phyloP scores from a whole-genome alignment of 2,888 invertebrate species.

The Ischnura elegans region DNA sequence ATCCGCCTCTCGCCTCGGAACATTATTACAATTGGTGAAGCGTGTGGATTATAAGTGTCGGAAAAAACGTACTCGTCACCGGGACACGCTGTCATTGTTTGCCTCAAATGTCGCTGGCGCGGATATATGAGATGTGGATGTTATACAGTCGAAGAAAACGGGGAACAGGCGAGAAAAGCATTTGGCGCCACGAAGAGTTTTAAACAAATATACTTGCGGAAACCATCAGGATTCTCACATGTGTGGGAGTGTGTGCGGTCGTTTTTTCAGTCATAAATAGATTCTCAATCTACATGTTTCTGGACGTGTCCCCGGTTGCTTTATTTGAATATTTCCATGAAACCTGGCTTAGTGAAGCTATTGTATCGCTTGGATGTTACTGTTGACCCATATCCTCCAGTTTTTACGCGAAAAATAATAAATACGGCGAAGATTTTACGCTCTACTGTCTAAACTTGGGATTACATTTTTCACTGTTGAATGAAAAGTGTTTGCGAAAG shows the following conservation, averaged over 20 bases:
- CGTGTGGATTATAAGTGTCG: background rate
- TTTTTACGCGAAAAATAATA: too few species aligned
- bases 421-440: too few species aligned
- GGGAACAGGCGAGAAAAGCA: background rate
- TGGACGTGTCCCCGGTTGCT: too few species aligned
- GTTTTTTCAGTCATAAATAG: background rate
- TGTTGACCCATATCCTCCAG: too few species aligned
- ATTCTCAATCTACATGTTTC: background rate
- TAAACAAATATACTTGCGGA: background rate
- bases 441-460: too few species aligned
- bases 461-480: too few species aligned
- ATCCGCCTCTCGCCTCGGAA: background rate
- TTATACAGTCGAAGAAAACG: background rate
- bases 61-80: background rate
- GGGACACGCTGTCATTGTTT: background rate
- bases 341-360: too few species aligned
- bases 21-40: constrained; percentile 21
- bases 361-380: too few species aligned
- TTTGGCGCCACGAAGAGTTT: background rate
- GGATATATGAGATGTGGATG: background rate
- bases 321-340: too few species aligned
- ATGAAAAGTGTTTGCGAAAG: too few species aligned
- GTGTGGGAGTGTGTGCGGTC: background rate
- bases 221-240: background rate
- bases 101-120: background rate